A percentile compares a stretch with the other conserved stretches of the same genome.
phyloP scores from a whole-genome alignment of 2,113 vertebrate genomes.

The Upupa epops region DNA sequence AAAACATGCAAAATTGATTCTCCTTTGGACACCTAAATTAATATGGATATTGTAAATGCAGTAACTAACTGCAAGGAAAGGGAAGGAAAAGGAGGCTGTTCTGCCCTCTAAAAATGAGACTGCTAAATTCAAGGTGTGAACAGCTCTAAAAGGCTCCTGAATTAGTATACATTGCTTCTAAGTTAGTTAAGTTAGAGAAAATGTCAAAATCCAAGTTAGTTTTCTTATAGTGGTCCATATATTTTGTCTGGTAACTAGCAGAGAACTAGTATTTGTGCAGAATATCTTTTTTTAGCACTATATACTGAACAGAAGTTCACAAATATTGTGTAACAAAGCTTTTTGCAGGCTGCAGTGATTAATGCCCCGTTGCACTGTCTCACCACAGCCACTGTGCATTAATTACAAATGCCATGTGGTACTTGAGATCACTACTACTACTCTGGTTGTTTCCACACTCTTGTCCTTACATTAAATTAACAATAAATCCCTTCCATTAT shows the following conservation, averaged over 20 bases:
- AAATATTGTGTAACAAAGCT: background rate
- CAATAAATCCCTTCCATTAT: background rate
- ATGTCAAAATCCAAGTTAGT: background rate
- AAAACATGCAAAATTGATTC: constrained; percentile 21
- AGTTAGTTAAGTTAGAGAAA: background rate
- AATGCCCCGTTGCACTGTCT: background rate
- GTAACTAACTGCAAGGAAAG: background rate
- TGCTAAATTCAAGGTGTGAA: background rate
- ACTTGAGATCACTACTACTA: background rate
- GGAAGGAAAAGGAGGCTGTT: background rate
- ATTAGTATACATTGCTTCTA: background rate
- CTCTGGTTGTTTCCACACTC: background rate
- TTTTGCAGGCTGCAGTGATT: background rate
- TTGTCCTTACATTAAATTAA: background rate
- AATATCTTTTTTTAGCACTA: background rate
- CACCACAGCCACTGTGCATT: background rate
- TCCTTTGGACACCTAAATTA: background rate
- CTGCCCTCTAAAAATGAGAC: background rate
- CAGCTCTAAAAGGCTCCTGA: background rate
- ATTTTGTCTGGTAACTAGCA: background rate
- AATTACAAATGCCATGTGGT: background rate
- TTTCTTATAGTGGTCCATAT: background rate
- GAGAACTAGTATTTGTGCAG: background rate
- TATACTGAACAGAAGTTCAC: background rate
- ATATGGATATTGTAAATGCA: background rate